phyloP scores from a whole-genome alignment of 2,888 invertebrate genomes.

The Diploptera punctata region DNA sequence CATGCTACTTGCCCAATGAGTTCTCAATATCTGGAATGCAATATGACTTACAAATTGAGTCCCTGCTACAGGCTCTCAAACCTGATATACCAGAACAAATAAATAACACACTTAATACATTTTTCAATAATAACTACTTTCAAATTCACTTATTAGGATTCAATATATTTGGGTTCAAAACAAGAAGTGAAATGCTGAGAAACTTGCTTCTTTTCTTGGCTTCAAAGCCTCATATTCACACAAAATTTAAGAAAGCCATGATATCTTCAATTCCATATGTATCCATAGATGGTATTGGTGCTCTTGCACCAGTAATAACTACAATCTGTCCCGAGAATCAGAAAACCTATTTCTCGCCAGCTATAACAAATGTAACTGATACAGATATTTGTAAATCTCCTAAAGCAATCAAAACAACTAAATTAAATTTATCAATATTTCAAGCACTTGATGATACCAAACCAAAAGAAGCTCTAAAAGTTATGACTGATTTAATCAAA shows the following conservation, averaged over 20 bases:
- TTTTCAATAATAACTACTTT: not conserved
- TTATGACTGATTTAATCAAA: not conserved
- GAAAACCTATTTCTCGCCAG: too few species aligned
- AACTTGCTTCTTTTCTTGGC: slow-evolving; percentile 19
- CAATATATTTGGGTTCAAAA: slow-evolving; percentile 10
- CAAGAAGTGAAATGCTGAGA: slow-evolving; percentile 12
- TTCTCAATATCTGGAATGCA: not conserved
- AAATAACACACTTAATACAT: not conserved
- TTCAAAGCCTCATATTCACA: not conserved
- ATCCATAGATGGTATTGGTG: not conserved
- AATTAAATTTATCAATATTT: not conserved
- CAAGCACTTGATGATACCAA: slow-evolving; percentile 4
- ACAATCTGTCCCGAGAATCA: slow-evolving; percentile 14
- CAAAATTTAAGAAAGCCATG: not conserved
- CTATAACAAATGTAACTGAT: not conserved
- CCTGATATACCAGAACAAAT: not conserved
- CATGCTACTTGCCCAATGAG: slow-evolving; percentile 6
- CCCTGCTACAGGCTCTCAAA: slow-evolving; percentile 14
- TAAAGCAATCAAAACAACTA: not conserved
- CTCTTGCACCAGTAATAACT: not conserved
- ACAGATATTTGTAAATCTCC: not conserved
- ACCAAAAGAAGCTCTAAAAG: not conserved
- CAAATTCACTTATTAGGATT: not conserved
- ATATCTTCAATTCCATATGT: slow-evolving; percentile 11
- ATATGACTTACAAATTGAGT: not conserved